A percentile compares a stretch with the other conserved stretches of the same genome.
phyloP scores from a whole-genome alignment of 2,888 invertebrate species.

The Caenorhabditis afra region DNA sequence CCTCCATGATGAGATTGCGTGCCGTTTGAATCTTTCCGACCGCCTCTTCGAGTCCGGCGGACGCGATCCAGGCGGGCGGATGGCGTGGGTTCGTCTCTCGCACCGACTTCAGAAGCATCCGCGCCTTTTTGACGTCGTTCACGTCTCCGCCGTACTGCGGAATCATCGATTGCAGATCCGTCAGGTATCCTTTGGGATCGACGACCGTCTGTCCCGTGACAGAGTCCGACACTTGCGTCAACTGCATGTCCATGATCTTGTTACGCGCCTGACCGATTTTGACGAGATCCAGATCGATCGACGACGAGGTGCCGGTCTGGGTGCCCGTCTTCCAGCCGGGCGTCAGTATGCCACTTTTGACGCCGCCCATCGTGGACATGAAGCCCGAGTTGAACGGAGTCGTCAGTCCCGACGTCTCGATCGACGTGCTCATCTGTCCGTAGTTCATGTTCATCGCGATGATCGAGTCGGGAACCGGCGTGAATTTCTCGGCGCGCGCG shows the following conservation, averaged over 20 bases:
- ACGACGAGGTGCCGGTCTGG: conserved; percentile 79
- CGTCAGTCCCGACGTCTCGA: conserved; percentile 84
- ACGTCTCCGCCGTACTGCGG: conserved; percentile 94
- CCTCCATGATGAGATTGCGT: conserved; percentile 96
- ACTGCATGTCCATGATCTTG: conserved; percentile 97
- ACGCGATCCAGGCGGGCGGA: conserved; percentile 99
- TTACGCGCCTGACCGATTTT: conserved; percentile 99
- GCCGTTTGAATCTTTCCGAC: conserved; percentile 80
- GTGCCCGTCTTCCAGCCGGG: conserved; percentile 87
- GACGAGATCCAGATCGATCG: conserved; percentile 91
- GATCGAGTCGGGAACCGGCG: conserved; percentile 96
- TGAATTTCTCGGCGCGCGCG: conserved; percentile 95
- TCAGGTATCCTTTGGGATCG: conserved; percentile 99
- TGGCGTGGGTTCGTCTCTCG: conserved; percentile 97
- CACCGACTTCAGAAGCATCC: conserved; percentile 94
- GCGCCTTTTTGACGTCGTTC: conserved; percentile 84
- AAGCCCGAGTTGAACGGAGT: conserved; percentile 70
- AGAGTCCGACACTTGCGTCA: conserved; percentile 93
- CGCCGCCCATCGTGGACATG: conserved; percentile 68
- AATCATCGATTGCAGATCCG: conserved; percentile 98
- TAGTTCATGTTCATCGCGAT: conserved; percentile 87
- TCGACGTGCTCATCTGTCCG: conserved; percentile 84
- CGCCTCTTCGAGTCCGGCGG: conserved; percentile 96
- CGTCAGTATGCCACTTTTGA: conserved; percentile 83
- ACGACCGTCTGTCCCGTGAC: conserved; percentile 99